A percentile compares a stretch with the other conserved stretches of the same genome.
Evolutionary conservation across 1,140 invertebrate species (phyloP).

Genomic region (Drosophila gunungcola): DNA sequence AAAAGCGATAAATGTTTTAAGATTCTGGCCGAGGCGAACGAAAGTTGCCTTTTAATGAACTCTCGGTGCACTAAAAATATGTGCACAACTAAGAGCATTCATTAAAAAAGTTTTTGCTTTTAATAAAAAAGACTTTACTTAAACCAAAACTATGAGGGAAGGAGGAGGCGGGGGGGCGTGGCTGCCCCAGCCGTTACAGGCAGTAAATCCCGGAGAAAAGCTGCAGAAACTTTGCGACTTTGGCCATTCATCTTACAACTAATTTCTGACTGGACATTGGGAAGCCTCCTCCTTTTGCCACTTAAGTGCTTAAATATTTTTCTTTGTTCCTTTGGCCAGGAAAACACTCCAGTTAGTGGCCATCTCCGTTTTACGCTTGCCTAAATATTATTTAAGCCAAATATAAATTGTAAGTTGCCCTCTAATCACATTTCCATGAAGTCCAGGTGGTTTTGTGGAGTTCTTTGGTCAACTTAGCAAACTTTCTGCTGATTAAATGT

Average conservation of each 20-base stretch:
- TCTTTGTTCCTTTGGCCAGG: constrained; percentile 63
- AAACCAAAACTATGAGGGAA: constrained; percentile 13
- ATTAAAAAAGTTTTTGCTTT: constrained; percentile 80
- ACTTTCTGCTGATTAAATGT: constrained; percentile 78
- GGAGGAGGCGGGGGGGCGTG: constrained; percentile 1
- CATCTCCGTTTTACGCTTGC: constrained; percentile 75
- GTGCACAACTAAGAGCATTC: constrained; percentile 81
- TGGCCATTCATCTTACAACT: constrained; percentile 79
- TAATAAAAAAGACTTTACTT: constrained; percentile 53
- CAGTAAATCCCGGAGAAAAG: constrained; percentile 78
- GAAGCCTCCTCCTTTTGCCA: constrained; percentile 30
- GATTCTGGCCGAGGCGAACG: constrained; percentile 21
- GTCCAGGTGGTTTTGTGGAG: constrained; percentile 43
- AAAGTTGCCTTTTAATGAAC: constrained; percentile 80
- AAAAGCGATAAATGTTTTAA: constrained; percentile 44
- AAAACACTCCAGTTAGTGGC: constrained; percentile 78
- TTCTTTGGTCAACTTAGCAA: constrained; percentile 56
- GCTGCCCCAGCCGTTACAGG: constrained; percentile 30
- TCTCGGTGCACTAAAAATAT: constrained; percentile 79
- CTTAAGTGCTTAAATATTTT: constrained; percentile 83
- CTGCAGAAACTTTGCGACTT: constrained; percentile 79
- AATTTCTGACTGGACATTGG: constrained; percentile 72
- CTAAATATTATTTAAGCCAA: constrained; percentile 78
- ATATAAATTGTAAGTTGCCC: constrained; percentile 58
- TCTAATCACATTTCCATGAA: constrained; percentile 68